Conservation (phyloP, 2,113 vertebrate species). For the Rhombomys opimus region DNA sequence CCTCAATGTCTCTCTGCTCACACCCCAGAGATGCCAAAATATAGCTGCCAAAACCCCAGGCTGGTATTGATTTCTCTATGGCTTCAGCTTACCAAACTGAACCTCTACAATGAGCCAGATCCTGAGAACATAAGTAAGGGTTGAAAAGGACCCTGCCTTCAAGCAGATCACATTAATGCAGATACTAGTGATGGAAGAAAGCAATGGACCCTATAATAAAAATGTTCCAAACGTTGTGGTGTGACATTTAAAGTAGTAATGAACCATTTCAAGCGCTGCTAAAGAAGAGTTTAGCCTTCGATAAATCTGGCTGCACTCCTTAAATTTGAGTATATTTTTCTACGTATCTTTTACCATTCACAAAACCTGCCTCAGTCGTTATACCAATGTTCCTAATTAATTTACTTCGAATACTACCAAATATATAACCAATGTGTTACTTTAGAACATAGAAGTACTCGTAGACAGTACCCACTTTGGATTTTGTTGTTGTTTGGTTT, state of each 20-base stretch:
- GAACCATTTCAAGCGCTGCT: not conserved
- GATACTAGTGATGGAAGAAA: not conserved
- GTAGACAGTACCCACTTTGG: not conserved
- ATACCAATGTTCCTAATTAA: slow-evolving; percentile 2
- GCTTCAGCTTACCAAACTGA: not conserved
- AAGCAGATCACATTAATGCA: not conserved
- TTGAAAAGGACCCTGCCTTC: not conserved
- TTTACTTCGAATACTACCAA: not conserved
- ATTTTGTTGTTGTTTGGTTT: not conserved
- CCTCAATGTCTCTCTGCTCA: not conserved
- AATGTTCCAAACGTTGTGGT: not conserved
- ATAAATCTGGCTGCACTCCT: not conserved
- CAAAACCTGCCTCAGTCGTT: not conserved
- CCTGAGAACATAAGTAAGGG: not conserved
- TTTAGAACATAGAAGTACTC: not conserved
- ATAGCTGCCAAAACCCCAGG: not conserved
- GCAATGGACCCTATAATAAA: not conserved
- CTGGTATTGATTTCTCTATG: not conserved
- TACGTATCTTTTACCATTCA: not conserved
- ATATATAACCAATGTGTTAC: not conserved
- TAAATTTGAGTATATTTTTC: not conserved
- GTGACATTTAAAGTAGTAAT: not conserved
- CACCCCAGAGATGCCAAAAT: not conserved
- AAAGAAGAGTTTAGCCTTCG: not conserved
- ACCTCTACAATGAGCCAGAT: not conserved